Evolutionary conservation across 2,888 invertebrate species (phyloP).

Genomic region (Carcina quercana): DNA sequence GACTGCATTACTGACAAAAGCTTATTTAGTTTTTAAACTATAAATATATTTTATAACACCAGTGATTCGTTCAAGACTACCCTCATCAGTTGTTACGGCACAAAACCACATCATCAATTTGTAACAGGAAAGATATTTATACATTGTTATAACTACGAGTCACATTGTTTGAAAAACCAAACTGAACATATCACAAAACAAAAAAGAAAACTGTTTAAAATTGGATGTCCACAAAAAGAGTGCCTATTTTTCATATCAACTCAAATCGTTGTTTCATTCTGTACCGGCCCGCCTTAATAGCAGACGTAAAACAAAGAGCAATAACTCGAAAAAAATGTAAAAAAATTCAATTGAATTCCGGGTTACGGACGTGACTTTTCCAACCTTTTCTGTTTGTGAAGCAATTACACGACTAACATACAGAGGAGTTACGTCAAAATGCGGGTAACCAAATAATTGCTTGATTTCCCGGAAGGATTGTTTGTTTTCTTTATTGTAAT

Average conservation of each 20-base stretch:
- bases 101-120: no score
- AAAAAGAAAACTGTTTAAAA: not conserved
- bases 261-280: conserved; percentile 17
- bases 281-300: conserved; percentile 17
- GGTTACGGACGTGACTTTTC: conserved; percentile 35
- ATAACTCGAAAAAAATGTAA: conserved; percentile 23
- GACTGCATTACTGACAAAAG: no score
- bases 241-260: conserved; percentile 18
- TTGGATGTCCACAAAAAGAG: conserved; percentile 7
- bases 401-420: conserved; percentile 43
- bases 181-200: not conserved
- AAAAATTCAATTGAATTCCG: conserved; percentile 31
- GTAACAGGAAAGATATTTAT: not conserved
- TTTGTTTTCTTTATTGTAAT: no score
- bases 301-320: conserved; percentile 23
- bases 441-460: conserved; percentile 7
- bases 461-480: no score
- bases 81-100: no score
- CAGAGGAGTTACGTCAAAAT: conserved; percentile 5
- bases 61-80: no score
- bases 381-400: conserved; percentile 44
- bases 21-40: no score
- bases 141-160: not conserved
- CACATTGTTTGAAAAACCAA: not conserved
- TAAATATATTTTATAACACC: no score